These are phyloP conservation scores for Pristionchus fissidentatus DNA, from an alignment of 2,888 invertebrate genomes.

Conservation along the genomic window DNA sequence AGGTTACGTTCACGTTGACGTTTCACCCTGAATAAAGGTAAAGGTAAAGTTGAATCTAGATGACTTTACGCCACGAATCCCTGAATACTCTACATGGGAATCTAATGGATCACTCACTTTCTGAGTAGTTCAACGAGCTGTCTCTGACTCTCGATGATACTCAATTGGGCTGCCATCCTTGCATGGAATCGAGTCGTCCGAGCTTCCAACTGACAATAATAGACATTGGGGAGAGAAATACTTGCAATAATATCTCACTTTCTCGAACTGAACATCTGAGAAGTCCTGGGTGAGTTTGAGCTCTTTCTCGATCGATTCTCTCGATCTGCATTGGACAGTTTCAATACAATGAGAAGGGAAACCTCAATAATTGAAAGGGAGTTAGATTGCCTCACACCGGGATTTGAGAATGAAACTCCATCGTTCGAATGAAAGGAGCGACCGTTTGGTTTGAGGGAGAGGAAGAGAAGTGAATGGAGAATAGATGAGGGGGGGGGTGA, in stretches of 20 bases:
- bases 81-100: neutral
- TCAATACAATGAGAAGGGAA: neutral
- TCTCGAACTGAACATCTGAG: conserved; percentile 15
- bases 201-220: neutral
- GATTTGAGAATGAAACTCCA: neutral
- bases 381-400: conserved; percentile 20
- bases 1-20: conserved; percentile 5
- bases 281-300: neutral
- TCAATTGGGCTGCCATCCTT: conserved; percentile 14
- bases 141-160: conserved; percentile 30
- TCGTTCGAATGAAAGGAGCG: neutral
- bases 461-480: neutral
- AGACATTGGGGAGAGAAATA: neutral
- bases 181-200: conserved; percentile 19
- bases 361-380: no score
- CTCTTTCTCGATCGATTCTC: conserved; percentile 15
- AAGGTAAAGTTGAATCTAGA: no score
- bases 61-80: no score
- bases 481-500: neutral
- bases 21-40: conserved; percentile 11
- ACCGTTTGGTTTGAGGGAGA: conserved; percentile 14
- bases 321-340: neutral
- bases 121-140: conserved; percentile 23
- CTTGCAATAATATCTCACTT: neutral
- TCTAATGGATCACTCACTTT: neutral